Percentiles rank a stretch among this genome's conserved stretches.
phyloP scores from a whole-genome alignment of 2,113 vertebrate genomes.

The Cavia porcellus region DNA sequence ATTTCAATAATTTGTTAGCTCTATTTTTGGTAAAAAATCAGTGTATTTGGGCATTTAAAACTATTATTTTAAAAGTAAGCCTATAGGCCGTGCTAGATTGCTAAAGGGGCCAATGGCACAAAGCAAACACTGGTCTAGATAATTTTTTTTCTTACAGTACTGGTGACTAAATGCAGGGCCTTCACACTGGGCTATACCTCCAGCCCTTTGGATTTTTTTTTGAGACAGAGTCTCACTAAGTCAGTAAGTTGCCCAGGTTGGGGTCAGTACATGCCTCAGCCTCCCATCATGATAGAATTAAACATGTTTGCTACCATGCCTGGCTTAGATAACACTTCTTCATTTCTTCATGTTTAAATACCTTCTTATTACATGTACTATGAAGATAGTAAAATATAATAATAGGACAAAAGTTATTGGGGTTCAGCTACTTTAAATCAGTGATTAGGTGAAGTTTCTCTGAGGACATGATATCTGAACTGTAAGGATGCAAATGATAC shows the following conservation, averaged over 20 bases:
- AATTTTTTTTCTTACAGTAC: background rate
- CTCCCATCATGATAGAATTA: background rate
- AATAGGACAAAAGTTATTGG: background rate
- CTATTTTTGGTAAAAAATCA: slow-evolving; percentile 15
- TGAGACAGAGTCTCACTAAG: background rate
- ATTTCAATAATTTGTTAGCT: slow-evolving; percentile 29
- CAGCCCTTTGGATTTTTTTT: background rate
- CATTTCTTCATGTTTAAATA: background rate
- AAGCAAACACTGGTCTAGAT: slow-evolving; percentile 1
- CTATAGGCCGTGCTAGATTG: background rate
- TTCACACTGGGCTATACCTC: background rate
- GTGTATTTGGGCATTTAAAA: slow-evolving; percentile 39
- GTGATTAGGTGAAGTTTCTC: background rate
- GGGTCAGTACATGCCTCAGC: background rate
- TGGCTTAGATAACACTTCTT: slow-evolving; percentile 5
- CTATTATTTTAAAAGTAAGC: slow-evolving; percentile 45
- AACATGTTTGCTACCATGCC: background rate
- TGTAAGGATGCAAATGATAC: background rate
- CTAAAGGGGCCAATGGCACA: slow-evolving; percentile 18
- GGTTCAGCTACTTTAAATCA: slow-evolving; percentile 18
- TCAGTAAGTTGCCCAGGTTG: background rate
- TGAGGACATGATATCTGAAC: background rate
- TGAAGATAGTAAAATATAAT: slow-evolving; percentile 12
- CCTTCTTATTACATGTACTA: background rate
- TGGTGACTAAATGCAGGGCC: background rate